Evolutionary conservation across 2,113 vertebrate species (phyloP), one percentile per base, ranked within the genome.

Genomic region (Nesogale talazaci): DNA sequence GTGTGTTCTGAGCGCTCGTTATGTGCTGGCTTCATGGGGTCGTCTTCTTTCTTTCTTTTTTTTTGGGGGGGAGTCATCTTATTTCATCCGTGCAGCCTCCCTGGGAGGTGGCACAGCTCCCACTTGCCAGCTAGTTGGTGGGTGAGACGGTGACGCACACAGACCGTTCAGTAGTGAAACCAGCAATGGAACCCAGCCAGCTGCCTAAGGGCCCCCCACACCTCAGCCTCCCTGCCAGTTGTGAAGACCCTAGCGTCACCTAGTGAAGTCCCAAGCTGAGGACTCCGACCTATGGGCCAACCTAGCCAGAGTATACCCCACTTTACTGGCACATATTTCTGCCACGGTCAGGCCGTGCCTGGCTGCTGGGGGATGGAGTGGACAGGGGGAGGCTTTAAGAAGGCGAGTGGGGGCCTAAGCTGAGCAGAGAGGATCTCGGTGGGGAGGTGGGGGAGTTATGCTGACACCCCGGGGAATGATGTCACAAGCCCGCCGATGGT

Each of bases 1-100:
- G 14, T 9, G 46, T n/a, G n/a, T n/a, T n/a, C 85, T 90, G 29
- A 91, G 34, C 61, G 77, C 83, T 85, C 36, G 38, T 80, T 92
- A 46, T 11, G 11, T 76, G 36, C 34, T 86, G 40, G 74, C 23
- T 22, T 88, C n/a, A 1, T 36, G 22, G 40, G 82, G 70, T 34
- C 14, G 0, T n/a, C n/a, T n/a, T n/a, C n/a, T n/a, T n/a, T n/a
- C n/a, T n/a, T n/a, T n/a, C n/a, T n/a, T n/a, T n/a, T n/a, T n/a
- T n/a, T n/a, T n/a, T n/a, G n/a, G n/a, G n/a, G n/a, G n/a, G n/a
- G n/a, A n/a, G n/a, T n/a, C n/a, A n/a, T 75, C 83, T 63, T 7
- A 59, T 59, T 86, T 57, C n/a, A 69, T 56, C 89, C 34, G 79
- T 59, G 59, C 34, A 76, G 14, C 34, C 12, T 8, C 36, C 46